Base-by-base conservation (phyloP, 64 coral and sea anemone species). In the Stichodactyla helianthus region DNA sequence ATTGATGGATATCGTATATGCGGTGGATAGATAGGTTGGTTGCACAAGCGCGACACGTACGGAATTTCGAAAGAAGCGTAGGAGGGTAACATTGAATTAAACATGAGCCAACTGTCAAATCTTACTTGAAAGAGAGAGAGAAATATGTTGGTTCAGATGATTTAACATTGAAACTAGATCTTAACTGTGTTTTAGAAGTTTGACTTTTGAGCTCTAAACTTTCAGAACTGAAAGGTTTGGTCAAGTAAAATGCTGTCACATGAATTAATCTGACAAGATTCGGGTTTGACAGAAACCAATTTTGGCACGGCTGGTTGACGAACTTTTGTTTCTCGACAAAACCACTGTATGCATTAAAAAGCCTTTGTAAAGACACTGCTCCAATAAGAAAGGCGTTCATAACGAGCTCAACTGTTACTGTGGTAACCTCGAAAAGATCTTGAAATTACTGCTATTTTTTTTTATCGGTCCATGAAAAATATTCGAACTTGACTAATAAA, bases 111-210 rank as follows among this genome's bases (percentile, higher is more conserved):
- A 81, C 78, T 81, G 78, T 81, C 78, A 81, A 81, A 74, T 2
- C 68, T 31, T n/a, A 27, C 18, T 74, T 74, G 7, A 74, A 81
- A 81, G 31, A 52, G 12, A 51, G 50, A 20, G n/a, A 81, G 14
- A 81, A 81, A 7, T 52, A 50, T 79, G 78, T 81, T 81, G 17
- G 78, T 54, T 81, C 78, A 81, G 78, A 81, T 81, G 78, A 81
- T 81, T 54, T 81, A 81, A 81, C 78, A 81, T 81, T 54, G 26
- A 74, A 74, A 74, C 22, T 74, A 74, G 10, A 74, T 74, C 26
- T 74, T 31, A 74, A 31, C 68, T 26, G n/a, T 27, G 27, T 74
- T 31, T 74, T 31, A 28, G 6, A 28, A 31, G 68, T 31, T 74
- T 74, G 68, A 31, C 25, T 74, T 74, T 74, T 52, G 35, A 52